Base-by-base conservation (phyloP, 2,797 vertebrate species). In the Remorina albescens region DNA sequence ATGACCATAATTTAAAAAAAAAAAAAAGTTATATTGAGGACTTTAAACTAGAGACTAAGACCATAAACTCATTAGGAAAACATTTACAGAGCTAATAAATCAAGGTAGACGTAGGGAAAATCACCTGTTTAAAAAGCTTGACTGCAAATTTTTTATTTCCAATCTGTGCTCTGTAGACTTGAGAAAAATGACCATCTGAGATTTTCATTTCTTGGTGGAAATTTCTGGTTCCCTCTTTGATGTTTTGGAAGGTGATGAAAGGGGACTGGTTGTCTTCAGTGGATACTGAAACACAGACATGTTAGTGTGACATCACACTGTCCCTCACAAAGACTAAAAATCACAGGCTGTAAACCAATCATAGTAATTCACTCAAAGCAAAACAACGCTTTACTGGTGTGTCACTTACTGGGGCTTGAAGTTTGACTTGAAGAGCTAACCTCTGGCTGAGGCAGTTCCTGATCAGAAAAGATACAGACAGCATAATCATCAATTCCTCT, bases 71-170 rank as follows among this genome's bases (percentile, higher is more conserved):
- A n/a, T n/a, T n/a, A n/a, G n/a, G n/a, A n/a, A n/a, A n/a, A n/a
- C n/a, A n/a, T n/a, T n/a, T n/a, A n/a, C n/a, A n/a, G n/a, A n/a
- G n/a, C n/a, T n/a, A n/a, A n/a, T n/a, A n/a, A n/a, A n/a, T n/a
- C n/a, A n/a, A n/a, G n/a, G n/a, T n/a, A n/a, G n/a, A n/a, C n/a
- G n/a, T n/a, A n/a, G n/a, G n/a, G n/a, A 5, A 0, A 47, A 10
- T 60, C 75, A 96, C 95, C 95, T 95, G 90, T 84, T 95, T 96
- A 72, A 95, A 94, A 83, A 94, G 83, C 85, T 96, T 96, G 28
- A 94, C 88, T 11, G 90, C 92, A 54, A 93, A 94, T 2, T 61
- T 67, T 78, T 56, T 54, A 36, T 84, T 89, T 87, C 88, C 88
- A 34, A 91, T 80, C 55, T 83, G 83, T 36, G 82, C 93, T 74